Percentiles rank a stretch among this genome's conserved stretches.
These are phyloP conservation scores for Holcopasites calliopsidis DNA, from an alignment of 1,140 invertebrate genomes.

Conservation along the genomic window DNA sequence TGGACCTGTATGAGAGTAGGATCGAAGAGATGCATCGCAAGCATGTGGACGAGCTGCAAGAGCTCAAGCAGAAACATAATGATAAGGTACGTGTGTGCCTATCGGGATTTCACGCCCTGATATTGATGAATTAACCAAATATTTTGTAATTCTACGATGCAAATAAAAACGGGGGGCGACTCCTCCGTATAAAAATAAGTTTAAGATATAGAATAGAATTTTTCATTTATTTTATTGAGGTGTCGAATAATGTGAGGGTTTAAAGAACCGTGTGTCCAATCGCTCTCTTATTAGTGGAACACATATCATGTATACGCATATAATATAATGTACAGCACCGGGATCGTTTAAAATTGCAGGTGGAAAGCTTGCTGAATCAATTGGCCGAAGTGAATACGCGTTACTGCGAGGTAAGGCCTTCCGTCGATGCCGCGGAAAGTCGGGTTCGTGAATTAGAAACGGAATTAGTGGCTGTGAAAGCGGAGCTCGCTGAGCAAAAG, in stretches of 20 bases:
- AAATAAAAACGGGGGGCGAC: too few species aligned
- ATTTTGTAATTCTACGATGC: too few species aligned
- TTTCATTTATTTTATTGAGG: too few species aligned
- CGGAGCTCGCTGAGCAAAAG: slow-evolving; percentile 80
- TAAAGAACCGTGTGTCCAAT: too few species aligned
- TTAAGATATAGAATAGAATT: too few species aligned
- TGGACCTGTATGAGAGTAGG: slow-evolving; percentile 85
- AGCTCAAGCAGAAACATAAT: slow-evolving; percentile 88
- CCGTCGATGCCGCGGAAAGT: slow-evolving; percentile 82
- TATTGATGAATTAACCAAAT: too few species aligned
- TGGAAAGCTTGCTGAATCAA: slow-evolving; percentile 87
- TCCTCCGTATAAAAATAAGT: too few species aligned
- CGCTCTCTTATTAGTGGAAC: too few species aligned
- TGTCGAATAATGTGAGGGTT: too few species aligned
- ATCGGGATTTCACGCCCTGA: too few species aligned
- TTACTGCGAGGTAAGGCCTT: slow-evolving; percentile 83
- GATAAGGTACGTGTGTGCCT: slow-evolving; percentile 82
- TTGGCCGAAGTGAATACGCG: slow-evolving; percentile 88
- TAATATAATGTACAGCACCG: too few species aligned
- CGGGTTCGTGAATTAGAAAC: slow-evolving; percentile 84
- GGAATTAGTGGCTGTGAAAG: slow-evolving; percentile 84
- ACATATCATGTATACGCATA: too few species aligned
- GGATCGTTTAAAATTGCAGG: slow-evolving; percentile 50
- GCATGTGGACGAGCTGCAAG: slow-evolving; percentile 85
- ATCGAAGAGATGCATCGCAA: slow-evolving; percentile 86